phyloP scores from a whole-genome alignment of 2,797 vertebrate genomes.

The Alauda arvensis region DNA sequence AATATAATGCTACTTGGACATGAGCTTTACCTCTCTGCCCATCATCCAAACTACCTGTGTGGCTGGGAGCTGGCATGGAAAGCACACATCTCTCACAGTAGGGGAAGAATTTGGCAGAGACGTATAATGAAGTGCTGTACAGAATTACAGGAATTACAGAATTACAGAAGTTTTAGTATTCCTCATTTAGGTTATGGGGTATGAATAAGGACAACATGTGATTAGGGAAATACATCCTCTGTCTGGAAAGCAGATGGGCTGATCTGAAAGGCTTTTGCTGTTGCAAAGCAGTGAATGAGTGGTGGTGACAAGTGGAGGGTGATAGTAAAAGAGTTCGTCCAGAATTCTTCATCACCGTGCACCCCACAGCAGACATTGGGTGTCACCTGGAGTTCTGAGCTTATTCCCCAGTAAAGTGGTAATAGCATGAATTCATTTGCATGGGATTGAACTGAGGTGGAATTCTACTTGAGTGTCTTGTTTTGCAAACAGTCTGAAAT shows the following conservation, averaged over 20 bases:
- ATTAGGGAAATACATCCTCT: background rate
- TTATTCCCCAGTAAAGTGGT: background rate
- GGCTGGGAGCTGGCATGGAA: background rate
- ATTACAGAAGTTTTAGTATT: background rate
- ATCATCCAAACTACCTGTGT: background rate
- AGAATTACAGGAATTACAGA: background rate
- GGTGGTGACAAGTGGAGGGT: background rate
- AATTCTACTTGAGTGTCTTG: background rate
- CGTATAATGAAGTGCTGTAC: background rate
- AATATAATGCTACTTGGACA: background rate
- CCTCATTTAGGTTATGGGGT: background rate
- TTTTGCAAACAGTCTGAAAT: background rate
- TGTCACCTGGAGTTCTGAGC: background rate
- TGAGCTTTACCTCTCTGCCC: background rate
- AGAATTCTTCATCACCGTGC: background rate
- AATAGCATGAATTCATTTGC: background rate
- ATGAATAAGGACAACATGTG: background rate
- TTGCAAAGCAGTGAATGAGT: background rate
- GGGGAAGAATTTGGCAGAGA: background rate
- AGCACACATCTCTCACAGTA: accelerated
- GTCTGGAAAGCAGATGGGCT: background rate
- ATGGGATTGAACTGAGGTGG: background rate
- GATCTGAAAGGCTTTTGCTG: background rate
- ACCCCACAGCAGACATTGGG: background rate
- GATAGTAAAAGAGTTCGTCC: background rate